Base-by-base conservation (phyloP, 2,113 vertebrate genomes). In the Puntigrus tetrazona region DNA sequence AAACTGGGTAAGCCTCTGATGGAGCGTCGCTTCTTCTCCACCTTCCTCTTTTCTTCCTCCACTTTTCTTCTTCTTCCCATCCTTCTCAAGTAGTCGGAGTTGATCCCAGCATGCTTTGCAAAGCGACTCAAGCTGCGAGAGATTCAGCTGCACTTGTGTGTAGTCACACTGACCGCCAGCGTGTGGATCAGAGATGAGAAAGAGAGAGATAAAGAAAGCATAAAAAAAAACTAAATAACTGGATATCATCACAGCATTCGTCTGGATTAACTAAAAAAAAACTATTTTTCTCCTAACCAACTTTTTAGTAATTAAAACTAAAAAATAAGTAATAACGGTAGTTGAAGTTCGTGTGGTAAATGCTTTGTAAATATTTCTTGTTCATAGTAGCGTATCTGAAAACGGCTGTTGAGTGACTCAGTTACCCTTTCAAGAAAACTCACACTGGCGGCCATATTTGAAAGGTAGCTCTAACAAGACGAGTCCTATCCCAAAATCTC, bases 61-160 rank as follows among this genome's bases (percentile, higher is more conserved):
- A 18, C 88, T 83, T 87, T 86, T 91, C 72, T 8, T 91, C 84
- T 87, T 92, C 34, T 89, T 87, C 0, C 90, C 90, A 0, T 88
- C 85, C 65, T 88, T 91, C 81, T 94, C 91, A 77, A 95, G 77
- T 13, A 90, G 5, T 78, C 88, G 90, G 22, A 95, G 88, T 84
- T 95, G 92, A 67, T 94, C 94, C 92, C 93, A 91, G 4, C 93
- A 94, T 81, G 91, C 90, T 91, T 93, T 94, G 91, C 94, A 94
- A 83, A 70, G 77, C 34, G 84, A 63, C 79, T 94, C 92, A 1
- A 95, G 85, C 83, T 92, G 92, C 29, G 72, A 41, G 2, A 95
- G 89, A 86, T 86, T 93, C 41, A 90, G 72, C 84, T 92, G 92
- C 38, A 95, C 92, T 7, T 90, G 87, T 11, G 90, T 87, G 87